These are phyloP conservation scores for Heliangelus exortis DNA, from an alignment of 2,797 vertebrate genomes.

Conservation along the genomic window DNA sequence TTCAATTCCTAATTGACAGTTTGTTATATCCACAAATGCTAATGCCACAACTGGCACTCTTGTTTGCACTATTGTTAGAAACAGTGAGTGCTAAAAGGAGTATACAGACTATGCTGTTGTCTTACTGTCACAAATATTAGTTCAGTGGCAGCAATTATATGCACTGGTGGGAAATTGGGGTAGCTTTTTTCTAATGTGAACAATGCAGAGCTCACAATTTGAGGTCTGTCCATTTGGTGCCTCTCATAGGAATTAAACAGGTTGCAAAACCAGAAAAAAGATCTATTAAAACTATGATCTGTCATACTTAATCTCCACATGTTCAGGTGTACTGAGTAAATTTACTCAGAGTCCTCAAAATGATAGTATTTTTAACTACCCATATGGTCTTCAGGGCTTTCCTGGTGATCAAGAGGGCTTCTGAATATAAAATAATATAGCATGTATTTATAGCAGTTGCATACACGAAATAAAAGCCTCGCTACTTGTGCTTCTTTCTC, in stretches of 20 bases:
- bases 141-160: conserved; percentile 21
- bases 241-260: neutral
- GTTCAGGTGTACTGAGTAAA: neutral
- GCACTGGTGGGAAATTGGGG: neutral
- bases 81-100: neutral
- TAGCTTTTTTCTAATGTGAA: neutral
- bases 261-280: neutral
- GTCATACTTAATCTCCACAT: neutral
- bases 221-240: neutral
- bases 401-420: neutral
- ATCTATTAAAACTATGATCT: neutral
- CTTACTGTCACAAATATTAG: neutral
- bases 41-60: neutral
- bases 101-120: neutral
- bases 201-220: neutral
- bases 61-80: conserved; percentile 7
- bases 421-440: neutral
- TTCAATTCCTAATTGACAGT: conserved; percentile 40
- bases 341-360: neutral
- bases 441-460: neutral
- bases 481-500: neutral
- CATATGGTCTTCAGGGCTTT: neutral
- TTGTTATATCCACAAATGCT: conserved; percentile 25
- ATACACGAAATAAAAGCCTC: neutral
- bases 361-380: neutral